Evolutionary conservation across 1,140 invertebrate genomes (phyloP).

Genomic region (Procambarus clarkii): DNA sequence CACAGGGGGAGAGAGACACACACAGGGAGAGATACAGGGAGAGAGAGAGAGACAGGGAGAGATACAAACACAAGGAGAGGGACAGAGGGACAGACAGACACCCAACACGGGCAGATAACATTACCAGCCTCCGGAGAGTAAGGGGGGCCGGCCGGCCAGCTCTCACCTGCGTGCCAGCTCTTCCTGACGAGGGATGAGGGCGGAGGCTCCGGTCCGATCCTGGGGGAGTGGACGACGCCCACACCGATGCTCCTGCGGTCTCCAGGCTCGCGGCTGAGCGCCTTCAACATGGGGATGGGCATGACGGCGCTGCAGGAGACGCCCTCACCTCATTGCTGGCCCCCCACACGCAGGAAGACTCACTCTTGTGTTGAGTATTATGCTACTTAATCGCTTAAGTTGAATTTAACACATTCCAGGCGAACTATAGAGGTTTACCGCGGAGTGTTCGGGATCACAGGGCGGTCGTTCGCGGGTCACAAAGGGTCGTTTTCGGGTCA

Average conservation of each 20-base stretch:
- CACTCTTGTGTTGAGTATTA: not conserved
- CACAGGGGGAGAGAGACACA: too few species aligned
- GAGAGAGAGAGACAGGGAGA: too few species aligned
- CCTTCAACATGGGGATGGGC: conserved; percentile 64
- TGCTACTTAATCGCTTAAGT: conserved; percentile 7
- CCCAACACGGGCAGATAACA: not conserved
- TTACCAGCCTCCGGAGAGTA: not conserved
- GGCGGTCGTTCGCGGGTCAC: too few species aligned
- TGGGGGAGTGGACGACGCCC: conserved; percentile 38
- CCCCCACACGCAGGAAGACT: not conserved
- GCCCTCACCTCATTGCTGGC: not conserved
- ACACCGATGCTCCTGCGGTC: conserved; percentile 61
- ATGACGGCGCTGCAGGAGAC: conserved; percentile 2
- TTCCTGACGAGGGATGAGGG: conserved; percentile 66
- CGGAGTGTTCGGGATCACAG: too few species aligned
- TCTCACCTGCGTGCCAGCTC: conserved; percentile 68
- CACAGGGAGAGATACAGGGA: too few species aligned
- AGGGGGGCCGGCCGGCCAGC: not conserved
- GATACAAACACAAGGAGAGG: not conserved
- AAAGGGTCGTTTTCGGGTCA: too few species aligned
- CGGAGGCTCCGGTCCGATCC: conserved; percentile 43
- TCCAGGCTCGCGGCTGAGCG: conserved; percentile 33
- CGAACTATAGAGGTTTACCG: not conserved
- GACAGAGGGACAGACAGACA: not conserved
- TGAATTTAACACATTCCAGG: not conserved